phyloP scores from a whole-genome alignment of 2,797 vertebrate species.

The Potorous gilbertii region DNA sequence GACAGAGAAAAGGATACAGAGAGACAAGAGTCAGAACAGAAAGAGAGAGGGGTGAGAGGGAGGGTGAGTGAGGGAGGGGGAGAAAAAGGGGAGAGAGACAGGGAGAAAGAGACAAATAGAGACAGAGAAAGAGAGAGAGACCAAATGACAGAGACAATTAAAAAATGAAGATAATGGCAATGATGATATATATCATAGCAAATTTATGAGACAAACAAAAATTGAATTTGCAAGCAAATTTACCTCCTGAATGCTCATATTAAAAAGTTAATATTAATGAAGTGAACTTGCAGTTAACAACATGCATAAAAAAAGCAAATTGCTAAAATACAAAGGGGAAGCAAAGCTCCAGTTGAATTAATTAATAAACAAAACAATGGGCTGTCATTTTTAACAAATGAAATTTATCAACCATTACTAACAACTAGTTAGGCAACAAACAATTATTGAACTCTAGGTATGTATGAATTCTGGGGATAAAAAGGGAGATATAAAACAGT shows the following conservation, averaged over 20 bases:
- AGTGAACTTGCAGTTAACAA: neutral
- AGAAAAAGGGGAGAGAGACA: neutral
- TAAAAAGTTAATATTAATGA: neutral
- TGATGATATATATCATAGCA: neutral
- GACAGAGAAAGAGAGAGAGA: neutral
- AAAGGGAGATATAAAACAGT: neutral
- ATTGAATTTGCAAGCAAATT: neutral
- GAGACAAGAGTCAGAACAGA: neutral
- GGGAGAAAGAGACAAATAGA: no score
- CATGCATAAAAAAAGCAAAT: neutral
- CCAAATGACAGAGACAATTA: neutral
- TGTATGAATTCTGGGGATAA: neutral
- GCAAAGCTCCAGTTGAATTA: neutral
- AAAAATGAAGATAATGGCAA: neutral
- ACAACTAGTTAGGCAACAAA: neutral
- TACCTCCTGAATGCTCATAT: neutral
- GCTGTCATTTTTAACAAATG: neutral
- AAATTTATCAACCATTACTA: neutral
- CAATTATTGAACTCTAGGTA: neutral
- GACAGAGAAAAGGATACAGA: neutral
- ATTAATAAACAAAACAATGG: neutral
- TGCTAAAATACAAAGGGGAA: neutral
- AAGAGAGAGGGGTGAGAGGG: neutral
- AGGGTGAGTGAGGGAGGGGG: no score
- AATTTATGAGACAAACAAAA: neutral